phyloP scores from a whole-genome alignment of 2,888 invertebrate species.

The Stenotaenia linearis region DNA sequence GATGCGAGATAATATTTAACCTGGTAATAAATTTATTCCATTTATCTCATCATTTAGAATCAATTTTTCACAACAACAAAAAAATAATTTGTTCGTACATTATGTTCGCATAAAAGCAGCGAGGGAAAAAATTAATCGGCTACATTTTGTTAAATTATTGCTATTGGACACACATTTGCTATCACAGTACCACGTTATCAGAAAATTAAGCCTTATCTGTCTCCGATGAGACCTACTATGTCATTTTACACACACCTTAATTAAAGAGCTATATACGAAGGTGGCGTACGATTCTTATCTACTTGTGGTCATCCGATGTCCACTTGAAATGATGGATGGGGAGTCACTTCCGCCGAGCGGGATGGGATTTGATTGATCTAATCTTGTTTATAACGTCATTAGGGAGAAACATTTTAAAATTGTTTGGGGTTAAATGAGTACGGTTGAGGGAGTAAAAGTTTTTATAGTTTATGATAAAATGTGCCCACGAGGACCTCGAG shows the following conservation, averaged over 20 bases:
- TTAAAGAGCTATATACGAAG: background rate
- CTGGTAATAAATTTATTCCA: slow-evolving; percentile 12
- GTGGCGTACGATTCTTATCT: slow-evolving; percentile 1
- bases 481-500: background rate
- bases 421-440: background rate
- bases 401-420: slow-evolving; percentile 24
- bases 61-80: background rate
- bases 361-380: slow-evolving; percentile 12
- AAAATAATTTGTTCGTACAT: no score
- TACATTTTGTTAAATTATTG: background rate
- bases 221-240: background rate
- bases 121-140: background rate
- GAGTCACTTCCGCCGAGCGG: background rate
- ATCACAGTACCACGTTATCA: background rate
- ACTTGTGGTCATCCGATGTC: slow-evolving; percentile 12
- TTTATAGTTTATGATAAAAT: slow-evolving; percentile 17
- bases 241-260: slow-evolving; percentile 21
- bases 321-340: slow-evolving; percentile 12
- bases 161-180: background rate
- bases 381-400: background rate
- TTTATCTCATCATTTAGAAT: background rate
- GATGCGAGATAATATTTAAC: slow-evolving; percentile 14
- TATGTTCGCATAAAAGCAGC: no score
- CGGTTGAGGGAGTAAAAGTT: background rate
- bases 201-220: slow-evolving; percentile 13